phyloP scores from a whole-genome alignment of 1,140 invertebrate genomes.

The Euwallacea similis region DNA sequence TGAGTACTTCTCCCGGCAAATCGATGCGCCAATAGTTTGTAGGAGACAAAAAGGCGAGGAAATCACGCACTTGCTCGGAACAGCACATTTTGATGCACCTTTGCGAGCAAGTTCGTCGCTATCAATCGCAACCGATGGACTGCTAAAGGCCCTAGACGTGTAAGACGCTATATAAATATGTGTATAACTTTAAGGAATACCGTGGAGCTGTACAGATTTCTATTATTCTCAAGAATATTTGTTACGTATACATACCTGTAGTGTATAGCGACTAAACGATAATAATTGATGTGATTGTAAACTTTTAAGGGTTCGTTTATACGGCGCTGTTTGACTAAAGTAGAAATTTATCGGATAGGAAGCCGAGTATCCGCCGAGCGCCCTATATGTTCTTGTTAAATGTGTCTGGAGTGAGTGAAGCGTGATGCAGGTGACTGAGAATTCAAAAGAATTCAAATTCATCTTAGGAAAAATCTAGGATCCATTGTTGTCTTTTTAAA shows the following conservation, averaged over 20 bases:
- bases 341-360: neutral
- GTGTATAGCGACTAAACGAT: conserved; percentile 13
- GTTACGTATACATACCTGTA: conserved; percentile 17
- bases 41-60: neutral
- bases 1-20: neutral
- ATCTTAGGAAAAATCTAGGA: no score
- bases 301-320: neutral
- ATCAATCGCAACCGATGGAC: no score
- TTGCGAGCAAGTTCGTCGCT: no score
- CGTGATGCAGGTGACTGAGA: no score
- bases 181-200: neutral
- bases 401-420: no score
- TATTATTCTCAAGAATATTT: conserved; percentile 36
- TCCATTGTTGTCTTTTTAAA: no score
- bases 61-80: neutral
- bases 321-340: neutral
- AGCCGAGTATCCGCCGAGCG: no score
- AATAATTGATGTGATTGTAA: conserved; percentile 35
- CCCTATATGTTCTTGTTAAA: no score
- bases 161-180: no score
- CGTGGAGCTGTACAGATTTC: conserved; percentile 33
- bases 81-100: no score
- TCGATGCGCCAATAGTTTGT: neutral
- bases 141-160: no score
- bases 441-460: no score